Evolutionary conservation across 2,888 invertebrate species (phyloP).

Genomic region (Polia nebulosa): DNA sequence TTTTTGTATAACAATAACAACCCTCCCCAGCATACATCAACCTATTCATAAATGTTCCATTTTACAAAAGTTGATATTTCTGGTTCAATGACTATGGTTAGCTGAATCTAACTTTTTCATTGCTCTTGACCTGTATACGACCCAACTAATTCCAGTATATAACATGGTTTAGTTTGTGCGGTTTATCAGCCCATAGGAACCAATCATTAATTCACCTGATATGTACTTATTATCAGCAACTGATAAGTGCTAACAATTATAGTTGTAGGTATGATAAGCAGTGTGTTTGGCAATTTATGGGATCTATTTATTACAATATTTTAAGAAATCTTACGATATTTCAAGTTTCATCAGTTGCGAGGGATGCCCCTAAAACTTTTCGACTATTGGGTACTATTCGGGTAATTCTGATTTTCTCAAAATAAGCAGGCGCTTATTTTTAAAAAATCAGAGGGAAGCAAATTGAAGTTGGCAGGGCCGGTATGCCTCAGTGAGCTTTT

Average conservation of each 20-base stretch:
- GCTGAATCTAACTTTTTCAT: not conserved
- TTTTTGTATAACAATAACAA: too few relatives aligned
- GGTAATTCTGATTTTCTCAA: too few relatives aligned
- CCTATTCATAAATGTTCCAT: too few relatives aligned
- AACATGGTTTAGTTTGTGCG: not conserved
- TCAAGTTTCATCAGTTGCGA: too few relatives aligned
- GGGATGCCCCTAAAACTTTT: too few relatives aligned
- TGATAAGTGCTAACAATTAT: constrained; percentile 30
- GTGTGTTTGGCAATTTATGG: not conserved
- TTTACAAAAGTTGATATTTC: not conserved
- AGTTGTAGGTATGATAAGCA: constrained; percentile 37
- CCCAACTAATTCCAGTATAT: constrained; percentile 1
- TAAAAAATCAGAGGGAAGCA: too few relatives aligned
- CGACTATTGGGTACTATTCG: too few relatives aligned
- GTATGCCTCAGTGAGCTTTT: too few relatives aligned
- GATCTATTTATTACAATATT: too few relatives aligned
- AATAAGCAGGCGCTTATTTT: too few relatives aligned
- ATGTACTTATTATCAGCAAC: constrained; percentile 35
- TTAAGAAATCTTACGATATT: not conserved
- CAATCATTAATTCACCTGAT: constrained; percentile 23
- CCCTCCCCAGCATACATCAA: too few relatives aligned
- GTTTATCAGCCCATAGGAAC: constrained; percentile 29
- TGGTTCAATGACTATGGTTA: not conserved
- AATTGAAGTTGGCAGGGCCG: too few relatives aligned
- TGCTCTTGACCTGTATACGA: constrained; percentile 25